Evolutionary conservation across 2,113 vertebrate species (phyloP).

Genomic region (Steatornis caripensis): DNA sequence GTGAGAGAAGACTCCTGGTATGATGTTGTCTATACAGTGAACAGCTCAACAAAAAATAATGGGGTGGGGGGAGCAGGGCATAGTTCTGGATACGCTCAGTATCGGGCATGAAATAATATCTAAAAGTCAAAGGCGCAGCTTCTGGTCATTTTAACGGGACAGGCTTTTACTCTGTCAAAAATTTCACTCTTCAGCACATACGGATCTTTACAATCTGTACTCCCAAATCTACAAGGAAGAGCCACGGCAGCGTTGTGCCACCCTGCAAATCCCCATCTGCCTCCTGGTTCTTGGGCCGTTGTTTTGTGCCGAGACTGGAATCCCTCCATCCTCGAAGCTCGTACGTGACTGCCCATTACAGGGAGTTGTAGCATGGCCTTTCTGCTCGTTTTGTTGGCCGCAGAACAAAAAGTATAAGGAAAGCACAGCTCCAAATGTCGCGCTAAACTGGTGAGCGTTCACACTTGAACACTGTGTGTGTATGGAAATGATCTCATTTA

Average conservation of each 20-base stretch:
- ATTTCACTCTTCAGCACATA: not conserved
- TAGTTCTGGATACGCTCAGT: not conserved
- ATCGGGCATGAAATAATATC: not conserved
- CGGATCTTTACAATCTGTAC: not conserved
- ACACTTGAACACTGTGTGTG: fast-evolving
- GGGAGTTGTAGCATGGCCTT: not conserved
- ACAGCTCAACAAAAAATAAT: not conserved
- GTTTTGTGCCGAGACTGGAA: not conserved
- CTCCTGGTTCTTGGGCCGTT: not conserved
- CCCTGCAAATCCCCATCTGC: not conserved
- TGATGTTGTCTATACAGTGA: not conserved
- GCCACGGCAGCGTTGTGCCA: not conserved
- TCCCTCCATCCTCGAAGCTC: not conserved
- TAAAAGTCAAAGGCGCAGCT: not conserved
- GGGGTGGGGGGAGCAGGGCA: not conserved
- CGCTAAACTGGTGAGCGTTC: fast-evolving
- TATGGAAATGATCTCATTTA: not conserved
- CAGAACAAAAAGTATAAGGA: fast-evolving
- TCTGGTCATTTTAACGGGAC: not conserved
- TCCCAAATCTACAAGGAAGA: not conserved
- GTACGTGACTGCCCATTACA: fast-evolving
- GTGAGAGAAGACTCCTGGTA: not conserved
- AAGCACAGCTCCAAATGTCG: not conserved
- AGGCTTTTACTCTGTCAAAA: not conserved
- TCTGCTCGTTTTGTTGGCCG: not conserved